Evolutionary conservation across 2,888 invertebrate genomes (phyloP), one percentile per base, ranked within the genome.

Genomic region (Panopea generosa): DNA sequence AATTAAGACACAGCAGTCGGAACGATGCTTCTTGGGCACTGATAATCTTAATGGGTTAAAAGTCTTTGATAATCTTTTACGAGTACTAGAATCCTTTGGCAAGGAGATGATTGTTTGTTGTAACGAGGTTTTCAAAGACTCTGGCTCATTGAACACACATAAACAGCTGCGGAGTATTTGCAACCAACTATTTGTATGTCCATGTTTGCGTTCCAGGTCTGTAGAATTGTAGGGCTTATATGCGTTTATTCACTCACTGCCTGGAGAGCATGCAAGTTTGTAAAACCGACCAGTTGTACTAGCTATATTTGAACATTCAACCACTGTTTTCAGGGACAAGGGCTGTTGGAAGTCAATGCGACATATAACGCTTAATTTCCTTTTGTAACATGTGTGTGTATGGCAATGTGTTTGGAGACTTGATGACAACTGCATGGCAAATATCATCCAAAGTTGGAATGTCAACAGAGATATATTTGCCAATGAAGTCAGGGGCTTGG

Each of bases 11-110:
- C 1, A 52, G 52, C 20, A 63, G 40, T 24, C 63, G 50, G 24
- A 22, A 63, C 9, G 53, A 4, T 16, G 53, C 63, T 63, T 63
- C 63, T 53, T 63, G 63, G 9, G 53, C 22, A 38, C 63, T 63
- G 2, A 63, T 52, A 1, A 43, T n/a, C n/a, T 4, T 11, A 11
- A 33, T 33, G 33, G 11, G 33, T 33, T 7, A 33, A 11, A 11
- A 33, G 33, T 33, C 20, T 53, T 63, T 24, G 63, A 63, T 14
- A 65, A 20, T 4, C 55, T 1, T 29, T 65, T 53, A 2, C 65
- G 26, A 9, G 24, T 4, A 2, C 27, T 22, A 6, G 55, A 20
- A 7, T 16, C 20, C 6, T 18, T 16, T 20, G 65, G 33, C n/a
- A 65, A 11, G 16, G 2, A 24, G 7, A 24, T 22, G 6, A 65